A percentile compares a stretch with the other conserved stretches of the same genome.
phyloP scores from a whole-genome alignment of 2,797 vertebrate genomes.

The Muscicapa comitata region DNA sequence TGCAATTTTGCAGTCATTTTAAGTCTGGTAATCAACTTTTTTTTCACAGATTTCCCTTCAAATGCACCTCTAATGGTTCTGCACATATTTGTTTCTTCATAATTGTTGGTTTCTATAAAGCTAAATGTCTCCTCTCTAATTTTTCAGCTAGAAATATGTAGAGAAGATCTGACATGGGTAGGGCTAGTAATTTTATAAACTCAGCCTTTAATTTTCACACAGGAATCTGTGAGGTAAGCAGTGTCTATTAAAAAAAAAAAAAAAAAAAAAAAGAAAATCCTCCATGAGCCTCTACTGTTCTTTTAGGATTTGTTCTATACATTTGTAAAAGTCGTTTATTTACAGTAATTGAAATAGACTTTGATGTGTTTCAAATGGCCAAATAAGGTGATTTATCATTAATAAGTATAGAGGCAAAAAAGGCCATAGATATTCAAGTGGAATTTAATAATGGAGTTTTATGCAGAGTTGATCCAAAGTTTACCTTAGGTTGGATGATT shows the following conservation, averaged over 20 bases:
- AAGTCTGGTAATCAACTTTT: neutral
- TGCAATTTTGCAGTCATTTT: neutral
- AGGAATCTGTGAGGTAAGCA: constrained; percentile 11
- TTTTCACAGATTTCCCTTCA: constrained; percentile 5
- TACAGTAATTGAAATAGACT: neutral
- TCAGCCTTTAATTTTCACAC: constrained; percentile 41
- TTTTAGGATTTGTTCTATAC: neutral
- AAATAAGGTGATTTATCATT: neutral
- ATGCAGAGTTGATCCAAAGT: neutral
- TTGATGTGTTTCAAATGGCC: neutral
- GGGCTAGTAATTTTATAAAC: constrained; percentile 42
- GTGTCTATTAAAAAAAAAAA: neutral
- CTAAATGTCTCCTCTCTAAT: constrained; percentile 34
- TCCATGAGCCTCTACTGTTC: neutral
- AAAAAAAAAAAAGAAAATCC: neutral
- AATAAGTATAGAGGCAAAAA: neutral
- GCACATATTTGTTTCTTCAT: neutral
- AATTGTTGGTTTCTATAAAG: constrained; percentile 44
- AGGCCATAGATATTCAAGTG: neutral
- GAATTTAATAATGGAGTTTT: neutral
- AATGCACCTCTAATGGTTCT: constrained; percentile 19
- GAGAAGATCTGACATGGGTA: constrained; percentile 25
- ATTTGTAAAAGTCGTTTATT: neutral
- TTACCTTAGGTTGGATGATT: neutral
- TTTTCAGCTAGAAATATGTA: constrained; percentile 29